Evolutionary conservation across 2,888 invertebrate species (phyloP).

Genomic region (Leptopterna dolabrata): DNA sequence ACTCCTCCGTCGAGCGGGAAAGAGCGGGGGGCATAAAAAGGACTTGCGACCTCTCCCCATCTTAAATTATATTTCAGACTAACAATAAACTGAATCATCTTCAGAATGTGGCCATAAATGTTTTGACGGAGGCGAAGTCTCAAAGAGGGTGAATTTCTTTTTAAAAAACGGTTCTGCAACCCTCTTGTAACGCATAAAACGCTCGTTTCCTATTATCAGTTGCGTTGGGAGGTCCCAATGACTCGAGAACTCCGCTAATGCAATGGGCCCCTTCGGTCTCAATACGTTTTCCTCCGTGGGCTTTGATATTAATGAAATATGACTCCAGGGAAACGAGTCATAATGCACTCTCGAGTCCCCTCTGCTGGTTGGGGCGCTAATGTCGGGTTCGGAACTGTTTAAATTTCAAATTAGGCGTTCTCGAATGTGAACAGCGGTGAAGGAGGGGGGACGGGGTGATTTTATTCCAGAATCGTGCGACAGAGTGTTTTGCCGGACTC

Average conservation of each 20-base stretch:
- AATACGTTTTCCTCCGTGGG: conserved; percentile 37
- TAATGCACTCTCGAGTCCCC: conserved; percentile 3
- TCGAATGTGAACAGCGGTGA: background rate
- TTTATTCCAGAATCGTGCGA: too few species aligned
- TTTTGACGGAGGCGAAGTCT: conserved; percentile 24
- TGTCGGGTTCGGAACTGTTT: conserved; percentile 1
- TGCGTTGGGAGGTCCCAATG: background rate
- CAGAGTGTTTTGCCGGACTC: background rate
- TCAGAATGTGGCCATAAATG: conserved; percentile 51
- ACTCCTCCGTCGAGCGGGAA: conserved; percentile 2
- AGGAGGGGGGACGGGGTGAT: background rate
- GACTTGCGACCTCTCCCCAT: conserved; percentile 25
- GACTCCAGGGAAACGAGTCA: conserved; percentile 15
- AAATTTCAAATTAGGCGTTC: conserved; percentile 26
- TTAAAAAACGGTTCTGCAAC: background rate
- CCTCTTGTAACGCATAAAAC: conserved; percentile 18
- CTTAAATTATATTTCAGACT: conserved; percentile 52
- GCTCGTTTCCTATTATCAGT: conserved; percentile 16
- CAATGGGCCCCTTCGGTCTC: background rate
- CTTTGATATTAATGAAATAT: conserved; percentile 50
- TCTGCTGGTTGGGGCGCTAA: background rate
- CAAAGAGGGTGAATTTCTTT: conserved; percentile 36
- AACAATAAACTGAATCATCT: conserved; percentile 54
- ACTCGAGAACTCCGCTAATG: conserved; percentile 18
- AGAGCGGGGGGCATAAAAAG: conserved; percentile 20